phyloP scores from a whole-genome alignment of 2,113 vertebrate genomes.

The Burhinus bistriatus region DNA sequence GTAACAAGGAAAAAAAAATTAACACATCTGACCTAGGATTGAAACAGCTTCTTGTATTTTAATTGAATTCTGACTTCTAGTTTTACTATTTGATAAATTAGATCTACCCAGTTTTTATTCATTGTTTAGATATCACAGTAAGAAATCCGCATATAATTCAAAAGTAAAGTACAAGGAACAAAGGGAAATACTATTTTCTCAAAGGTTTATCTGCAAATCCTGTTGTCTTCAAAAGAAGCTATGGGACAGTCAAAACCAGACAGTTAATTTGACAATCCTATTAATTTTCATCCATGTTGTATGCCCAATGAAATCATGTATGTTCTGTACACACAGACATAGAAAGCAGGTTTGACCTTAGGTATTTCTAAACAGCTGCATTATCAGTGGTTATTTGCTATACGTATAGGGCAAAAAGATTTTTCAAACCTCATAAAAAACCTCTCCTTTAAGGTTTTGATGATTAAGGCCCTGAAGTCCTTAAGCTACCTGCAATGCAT shows the following conservation, averaged over 20 bases:
- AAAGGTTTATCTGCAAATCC: background rate
- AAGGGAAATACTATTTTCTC: background rate
- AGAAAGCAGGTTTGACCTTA: background rate
- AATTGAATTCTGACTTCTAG: background rate
- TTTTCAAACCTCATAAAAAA: background rate
- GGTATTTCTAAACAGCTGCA: background rate
- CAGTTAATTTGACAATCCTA: background rate
- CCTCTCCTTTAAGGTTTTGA: background rate
- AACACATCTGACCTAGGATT: background rate
- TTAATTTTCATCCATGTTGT: background rate
- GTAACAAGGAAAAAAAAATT: background rate
- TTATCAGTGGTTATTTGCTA: background rate
- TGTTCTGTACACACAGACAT: rapidly evolving
- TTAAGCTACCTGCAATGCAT: background rate
- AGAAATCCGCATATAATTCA: background rate
- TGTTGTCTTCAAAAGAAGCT: background rate
- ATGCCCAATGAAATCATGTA: rapidly evolving
- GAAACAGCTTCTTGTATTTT: background rate
- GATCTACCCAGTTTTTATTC: background rate
- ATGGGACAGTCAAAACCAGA: background rate
- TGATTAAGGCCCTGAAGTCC: background rate
- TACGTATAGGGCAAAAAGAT: background rate
- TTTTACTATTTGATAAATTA: background rate
- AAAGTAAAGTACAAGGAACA: background rate
- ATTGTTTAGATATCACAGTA: background rate